phyloP scores from a whole-genome alignment of 2,888 invertebrate genomes.

The Euspilapteryx auroguttella region DNA sequence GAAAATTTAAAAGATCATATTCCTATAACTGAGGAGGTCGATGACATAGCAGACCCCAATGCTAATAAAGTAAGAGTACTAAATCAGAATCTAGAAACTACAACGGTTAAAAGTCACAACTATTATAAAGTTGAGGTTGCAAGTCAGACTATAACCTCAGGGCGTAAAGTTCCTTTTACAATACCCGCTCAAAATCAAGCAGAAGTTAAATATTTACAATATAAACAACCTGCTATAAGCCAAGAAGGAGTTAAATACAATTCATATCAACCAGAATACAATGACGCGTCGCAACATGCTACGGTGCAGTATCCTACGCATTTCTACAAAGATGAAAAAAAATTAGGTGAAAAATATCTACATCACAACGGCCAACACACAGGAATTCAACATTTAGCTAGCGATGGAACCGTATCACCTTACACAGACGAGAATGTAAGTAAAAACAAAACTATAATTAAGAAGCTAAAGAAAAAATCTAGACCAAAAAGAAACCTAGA shows the following conservation, averaged over 20 bases:
- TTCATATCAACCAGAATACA: too few relatives aligned
- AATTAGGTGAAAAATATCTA: constrained; percentile 24
- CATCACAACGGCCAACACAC: constrained; percentile 24
- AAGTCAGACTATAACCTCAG: constrained; percentile 19
- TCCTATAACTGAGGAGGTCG: constrained; percentile 44
- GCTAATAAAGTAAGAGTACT: constrained; percentile 8
- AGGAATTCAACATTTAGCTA: constrained; percentile 35
- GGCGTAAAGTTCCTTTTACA: constrained; percentile 10
- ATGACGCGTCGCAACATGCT: neutral
- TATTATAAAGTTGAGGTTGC: constrained; percentile 33
- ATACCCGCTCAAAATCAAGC: too few relatives aligned
- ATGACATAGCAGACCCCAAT: constrained; percentile 38
- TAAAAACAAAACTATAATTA: constrained; percentile 28
- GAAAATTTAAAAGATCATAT: constrained; percentile 24
- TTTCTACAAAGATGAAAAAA: constrained; percentile 13
- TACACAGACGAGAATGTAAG: constrained; percentile 44
- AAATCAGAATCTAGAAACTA: constrained; percentile 11
- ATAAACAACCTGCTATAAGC: constrained; percentile 2
- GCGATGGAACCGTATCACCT: constrained; percentile 36
- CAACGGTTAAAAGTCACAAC: constrained; percentile 22
- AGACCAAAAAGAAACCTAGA: constrained; percentile 6
- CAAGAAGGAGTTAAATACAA: neutral
- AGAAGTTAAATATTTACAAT: constrained; percentile 11
- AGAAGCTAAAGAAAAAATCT: neutral
- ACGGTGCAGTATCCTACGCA: neutral